phyloP scores from a whole-genome alignment of 1,140 invertebrate genomes.

The Philopotamus ludificatus region DNA sequence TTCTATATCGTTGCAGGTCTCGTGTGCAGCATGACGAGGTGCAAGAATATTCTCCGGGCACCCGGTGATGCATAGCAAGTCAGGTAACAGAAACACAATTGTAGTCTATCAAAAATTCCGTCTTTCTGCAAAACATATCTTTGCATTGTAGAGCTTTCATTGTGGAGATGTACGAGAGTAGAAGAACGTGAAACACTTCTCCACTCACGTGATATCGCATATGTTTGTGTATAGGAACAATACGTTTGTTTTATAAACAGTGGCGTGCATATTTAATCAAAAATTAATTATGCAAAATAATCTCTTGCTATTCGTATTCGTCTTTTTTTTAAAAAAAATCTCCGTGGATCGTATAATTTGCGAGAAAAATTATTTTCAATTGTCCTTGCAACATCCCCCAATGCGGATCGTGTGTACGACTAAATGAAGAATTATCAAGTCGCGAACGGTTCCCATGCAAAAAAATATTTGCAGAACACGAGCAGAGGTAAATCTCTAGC shows the following conservation, averaged over 20 bases:
- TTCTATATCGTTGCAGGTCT: too few relatives aligned
- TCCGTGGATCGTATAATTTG: background rate
- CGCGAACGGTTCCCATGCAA: background rate
- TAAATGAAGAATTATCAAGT: background rate
- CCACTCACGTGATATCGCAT: background rate
- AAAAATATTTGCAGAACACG: slow-evolving; percentile 6
- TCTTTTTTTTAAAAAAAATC: too few relatives aligned
- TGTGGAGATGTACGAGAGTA: slow-evolving; percentile 1
- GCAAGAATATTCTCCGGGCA: background rate
- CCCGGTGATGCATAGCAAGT: slow-evolving; percentile 21
- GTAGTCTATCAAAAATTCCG: slow-evolving; percentile 42
- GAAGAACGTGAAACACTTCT: background rate
- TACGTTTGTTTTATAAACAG: too few relatives aligned
- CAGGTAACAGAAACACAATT: slow-evolving; percentile 38
- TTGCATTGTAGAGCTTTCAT: slow-evolving; percentile 25
- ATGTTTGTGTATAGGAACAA: too few relatives aligned
- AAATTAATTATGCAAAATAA: too few relatives aligned
- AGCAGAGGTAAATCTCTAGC: slow-evolving; percentile 16
- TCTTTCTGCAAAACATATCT: slow-evolving; percentile 33
- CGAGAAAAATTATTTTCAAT: background rate
- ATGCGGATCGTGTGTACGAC: background rate
- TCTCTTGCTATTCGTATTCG: too few relatives aligned
- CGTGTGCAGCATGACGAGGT: too few relatives aligned
- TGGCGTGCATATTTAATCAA: too few relatives aligned
- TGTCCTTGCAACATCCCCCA: background rate